Conservation (phyloP, 2,113 vertebrate species). For the Perca schrenkii region DNA sequence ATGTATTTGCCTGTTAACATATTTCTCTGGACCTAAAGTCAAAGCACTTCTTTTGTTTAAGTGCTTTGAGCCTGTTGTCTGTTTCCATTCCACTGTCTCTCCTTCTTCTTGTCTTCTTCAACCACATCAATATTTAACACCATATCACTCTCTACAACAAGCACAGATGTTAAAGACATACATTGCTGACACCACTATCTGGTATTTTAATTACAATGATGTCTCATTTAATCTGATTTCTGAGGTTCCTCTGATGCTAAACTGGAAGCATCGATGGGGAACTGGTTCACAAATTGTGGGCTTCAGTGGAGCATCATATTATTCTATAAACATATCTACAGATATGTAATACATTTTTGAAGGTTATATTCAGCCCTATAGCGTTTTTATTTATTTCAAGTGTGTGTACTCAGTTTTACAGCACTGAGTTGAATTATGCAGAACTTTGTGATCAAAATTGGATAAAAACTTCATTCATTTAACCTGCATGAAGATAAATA, state of each 20-base stretch:
- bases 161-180: slow-evolving; percentile 48
- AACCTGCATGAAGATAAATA: slow-evolving; percentile 59
- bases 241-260: background rate
- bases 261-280: background rate
- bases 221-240: slow-evolving; percentile 10
- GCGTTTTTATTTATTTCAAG: slow-evolving; percentile 20
- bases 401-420: slow-evolving; percentile 26
- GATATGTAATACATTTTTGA: slow-evolving; percentile 35
- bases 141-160: slow-evolving; percentile 26
- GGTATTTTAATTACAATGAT: slow-evolving; percentile 14
- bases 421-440: slow-evolving; percentile 42
- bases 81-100: slow-evolving; percentile 25
- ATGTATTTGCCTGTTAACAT: slow-evolving; percentile 1
- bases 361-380: slow-evolving; percentile 27
- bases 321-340: slow-evolving; percentile 23
- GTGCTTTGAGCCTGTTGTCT: slow-evolving; percentile 14
- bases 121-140: background rate
- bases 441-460: slow-evolving; percentile 16
- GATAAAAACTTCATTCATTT: slow-evolving; percentile 19
- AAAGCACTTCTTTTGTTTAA: slow-evolving; percentile 21
- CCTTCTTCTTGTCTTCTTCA: background rate
- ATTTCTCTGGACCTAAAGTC: slow-evolving; percentile 53
- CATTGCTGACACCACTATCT: slow-evolving; percentile 18
- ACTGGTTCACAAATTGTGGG: background rate
- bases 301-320: slow-evolving; percentile 27